Percentiles rank a stretch among this genome's conserved stretches.
Evolutionary conservation across 2,797 vertebrate species (phyloP).

Genomic region (Alectoris magna): DNA sequence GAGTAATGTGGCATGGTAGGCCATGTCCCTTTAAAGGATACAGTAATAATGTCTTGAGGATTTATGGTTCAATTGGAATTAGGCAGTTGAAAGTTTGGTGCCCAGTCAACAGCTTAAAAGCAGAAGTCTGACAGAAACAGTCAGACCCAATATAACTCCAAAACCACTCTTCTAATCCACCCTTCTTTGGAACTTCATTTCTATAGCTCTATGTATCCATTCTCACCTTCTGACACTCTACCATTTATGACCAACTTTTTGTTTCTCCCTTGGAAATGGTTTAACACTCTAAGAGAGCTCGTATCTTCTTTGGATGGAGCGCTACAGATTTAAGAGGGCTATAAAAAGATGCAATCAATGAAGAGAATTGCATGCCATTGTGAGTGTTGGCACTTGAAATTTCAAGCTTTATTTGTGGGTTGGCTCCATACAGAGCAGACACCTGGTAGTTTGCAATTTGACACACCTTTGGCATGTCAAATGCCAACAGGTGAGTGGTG

Average conservation of each 20-base stretch:
- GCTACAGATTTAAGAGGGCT: background rate
- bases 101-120: background rate
- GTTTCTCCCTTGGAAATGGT: background rate
- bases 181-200: background rate
- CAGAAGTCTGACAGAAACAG: background rate
- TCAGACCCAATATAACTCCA: background rate
- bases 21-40: background rate
- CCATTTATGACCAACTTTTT: background rate
- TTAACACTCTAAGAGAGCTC: background rate
- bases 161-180: background rate
- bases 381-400: background rate
- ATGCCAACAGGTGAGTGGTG: background rate
- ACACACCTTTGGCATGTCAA: background rate
- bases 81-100: background rate
- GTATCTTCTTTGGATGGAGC: background rate
- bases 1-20: background rate
- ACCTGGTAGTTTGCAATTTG: background rate
- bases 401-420: background rate
- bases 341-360: background rate
- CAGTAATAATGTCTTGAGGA: background rate
- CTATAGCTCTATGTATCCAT: background rate
- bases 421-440: background rate
- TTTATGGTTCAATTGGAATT: background rate
- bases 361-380: background rate
- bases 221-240: background rate